phyloP scores from a whole-genome alignment of 2,113 vertebrate genomes.

The Chlorocebus sabaeus region DNA sequence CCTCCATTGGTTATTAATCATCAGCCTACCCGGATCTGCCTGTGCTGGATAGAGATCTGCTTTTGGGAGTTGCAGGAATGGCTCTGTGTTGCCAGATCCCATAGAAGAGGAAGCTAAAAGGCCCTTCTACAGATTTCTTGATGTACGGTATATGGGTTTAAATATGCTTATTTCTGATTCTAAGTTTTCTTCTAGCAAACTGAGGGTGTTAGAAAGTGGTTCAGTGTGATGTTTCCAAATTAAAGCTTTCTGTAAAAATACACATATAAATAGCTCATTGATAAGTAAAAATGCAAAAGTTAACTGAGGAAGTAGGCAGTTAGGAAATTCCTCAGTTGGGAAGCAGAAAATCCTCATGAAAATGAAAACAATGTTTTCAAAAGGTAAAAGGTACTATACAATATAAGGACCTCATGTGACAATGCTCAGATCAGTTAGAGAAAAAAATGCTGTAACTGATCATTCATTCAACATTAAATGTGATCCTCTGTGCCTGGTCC shows the following conservation, averaged over 20 bases:
- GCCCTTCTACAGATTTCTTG: neutral
- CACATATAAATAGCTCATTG: neutral
- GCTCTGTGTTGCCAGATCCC: too few relatives aligned
- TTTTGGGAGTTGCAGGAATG: too few relatives aligned
- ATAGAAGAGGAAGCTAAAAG: too few relatives aligned
- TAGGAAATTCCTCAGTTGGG: neutral
- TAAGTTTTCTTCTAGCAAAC: neutral
- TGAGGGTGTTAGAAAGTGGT: neutral
- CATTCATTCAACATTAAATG: neutral
- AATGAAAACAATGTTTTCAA: constrained; percentile 10
- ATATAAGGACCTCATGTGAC: neutral
- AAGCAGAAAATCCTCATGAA: neutral
- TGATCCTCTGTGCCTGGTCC: neutral
- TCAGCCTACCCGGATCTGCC: constrained; percentile 82
- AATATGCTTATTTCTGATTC: constrained; percentile 11
- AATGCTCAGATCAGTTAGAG: neutral
- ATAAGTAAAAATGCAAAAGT: constrained; percentile 20
- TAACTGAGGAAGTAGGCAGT: neutral
- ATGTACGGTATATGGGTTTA: neutral
- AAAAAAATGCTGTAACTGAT: neutral
- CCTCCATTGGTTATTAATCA: neutral
- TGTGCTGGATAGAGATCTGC: too few relatives aligned
- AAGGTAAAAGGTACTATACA: neutral
- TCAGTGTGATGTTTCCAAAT: neutral
- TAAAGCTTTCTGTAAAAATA: constrained; percentile 1